Percentiles rank a stretch among this genome's conserved stretches.
Evolutionary conservation across 2,797 vertebrate species (phyloP).

Genomic region (Monodelphis domestica): DNA sequence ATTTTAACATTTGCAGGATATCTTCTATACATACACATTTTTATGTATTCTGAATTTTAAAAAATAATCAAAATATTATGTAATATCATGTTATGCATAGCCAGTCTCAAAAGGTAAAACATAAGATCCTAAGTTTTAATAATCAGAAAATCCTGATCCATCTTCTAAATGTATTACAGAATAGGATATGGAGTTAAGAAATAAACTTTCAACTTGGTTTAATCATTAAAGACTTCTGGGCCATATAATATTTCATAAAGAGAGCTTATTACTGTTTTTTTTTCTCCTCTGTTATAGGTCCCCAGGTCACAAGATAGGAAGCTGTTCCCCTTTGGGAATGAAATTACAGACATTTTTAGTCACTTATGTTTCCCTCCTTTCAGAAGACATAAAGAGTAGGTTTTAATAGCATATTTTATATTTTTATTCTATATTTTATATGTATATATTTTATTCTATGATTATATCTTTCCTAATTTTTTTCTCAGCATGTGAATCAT

Average conservation of each 20-base stretch:
- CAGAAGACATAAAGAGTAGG: conserved; percentile 90
- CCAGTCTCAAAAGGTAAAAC: background rate
- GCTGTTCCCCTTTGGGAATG: conserved; percentile 90
- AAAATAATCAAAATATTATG: background rate
- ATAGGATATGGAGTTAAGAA: conserved; percentile 13
- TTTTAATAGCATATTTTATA: conserved; percentile 45
- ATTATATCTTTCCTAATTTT: background rate
- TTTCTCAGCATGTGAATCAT: background rate
- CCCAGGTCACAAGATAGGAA: conserved; percentile 88
- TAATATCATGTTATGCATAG: background rate
- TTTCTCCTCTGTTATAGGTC: conserved; percentile 82
- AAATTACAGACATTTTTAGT: conserved; percentile 91
- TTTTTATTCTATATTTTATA: too few relatives aligned
- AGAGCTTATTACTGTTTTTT: conserved; percentile 44
- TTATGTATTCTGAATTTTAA: background rate
- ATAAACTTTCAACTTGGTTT: background rate
- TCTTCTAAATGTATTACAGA: conserved; percentile 30
- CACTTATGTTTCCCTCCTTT: conserved; percentile 88
- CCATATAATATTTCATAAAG: background rate
- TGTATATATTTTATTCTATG: background rate
- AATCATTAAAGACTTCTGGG: background rate
- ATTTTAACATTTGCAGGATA: background rate
- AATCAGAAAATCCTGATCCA: background rate
- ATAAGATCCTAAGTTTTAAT: background rate
- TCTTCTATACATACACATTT: background rate